Base-by-base conservation (phyloP, 2,888 invertebrate species). In the Agapetus fuscipes region DNA sequence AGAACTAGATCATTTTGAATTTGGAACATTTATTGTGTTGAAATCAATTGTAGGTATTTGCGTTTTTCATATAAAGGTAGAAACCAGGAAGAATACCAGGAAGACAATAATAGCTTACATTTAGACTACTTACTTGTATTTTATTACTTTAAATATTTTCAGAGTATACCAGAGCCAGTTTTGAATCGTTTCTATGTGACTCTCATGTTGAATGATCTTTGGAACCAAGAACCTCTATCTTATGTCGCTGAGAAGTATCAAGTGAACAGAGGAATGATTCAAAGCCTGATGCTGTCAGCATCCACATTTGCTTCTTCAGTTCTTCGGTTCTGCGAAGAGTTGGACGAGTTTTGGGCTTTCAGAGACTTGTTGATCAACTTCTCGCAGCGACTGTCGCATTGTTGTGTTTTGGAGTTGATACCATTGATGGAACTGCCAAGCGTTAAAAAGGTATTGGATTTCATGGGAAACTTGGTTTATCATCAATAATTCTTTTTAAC, bases 401-500 rank as follows among this genome's bases (percentile, higher is more conserved):
- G 91, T 60, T 87, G 87, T 41, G 76, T 83, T 7, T 66, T 74
- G 1, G 91, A 93, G 51, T 65, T 96, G 37, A 66, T 80, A 20
- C 80, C 82, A 9, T 69, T 97, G 13, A 78, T 96, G 80, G 86
- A 90, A 49, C 70, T 96, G 49, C 94, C 95, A 2, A 77, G 80
- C 13, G 90, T 96, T 3, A 88, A 84, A 69, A 79, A 83, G 64
- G 83, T 83, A 60, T n/a, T n/a, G n/a, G n/a, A n/a, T n/a, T n/a
- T n/a, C n/a, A n/a, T n/a, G n/a, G n/a, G n/a, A n/a, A n/a, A n/a
- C n/a, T n/a, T n/a, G n/a, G n/a, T n/a, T n/a, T n/a, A n/a, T n/a
- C n/a, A n/a, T n/a, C n/a, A n/a, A n/a, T n/a, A n/a, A n/a, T n/a
- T n/a, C n/a, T n/a, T n/a, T n/a, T n/a, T n/a, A n/a, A n/a, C n/a